phyloP scores from a whole-genome alignment of 1,140 invertebrate genomes.

The Calliphora vicina region DNA sequence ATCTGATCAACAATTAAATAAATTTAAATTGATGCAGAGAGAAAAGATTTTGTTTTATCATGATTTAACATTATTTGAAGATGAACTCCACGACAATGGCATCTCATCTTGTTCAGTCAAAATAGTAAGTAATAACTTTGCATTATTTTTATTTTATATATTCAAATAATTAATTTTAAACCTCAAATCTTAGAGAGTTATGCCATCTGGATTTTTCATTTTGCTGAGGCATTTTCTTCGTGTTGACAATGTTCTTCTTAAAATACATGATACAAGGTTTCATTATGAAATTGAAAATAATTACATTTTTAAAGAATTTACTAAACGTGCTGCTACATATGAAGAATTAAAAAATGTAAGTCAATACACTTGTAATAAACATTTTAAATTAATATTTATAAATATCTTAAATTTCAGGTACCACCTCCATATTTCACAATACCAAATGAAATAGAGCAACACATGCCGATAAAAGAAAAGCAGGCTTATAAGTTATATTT shows the following conservation, averaged over 20 bases:
- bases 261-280: constrained; percentile 91
- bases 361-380: constrained; percentile 5
- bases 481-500: constrained; percentile 65
- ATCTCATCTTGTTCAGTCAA: constrained; percentile 89
- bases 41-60: constrained; percentile 96
- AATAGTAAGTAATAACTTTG: constrained; percentile 79
- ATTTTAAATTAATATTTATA: not conserved
- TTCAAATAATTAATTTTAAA: not conserved
- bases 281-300: constrained; percentile 83
- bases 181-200: constrained; percentile 78
- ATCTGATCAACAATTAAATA: constrained; percentile 84
- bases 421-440: constrained; percentile 65
- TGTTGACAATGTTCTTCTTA: constrained; percentile 90
- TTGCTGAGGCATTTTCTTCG: constrained; percentile 90
- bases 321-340: constrained; percentile 75
- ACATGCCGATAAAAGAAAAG: constrained; percentile 64
- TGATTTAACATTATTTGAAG: constrained; percentile 94
- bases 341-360: constrained; percentile 66
- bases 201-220: constrained; percentile 93
- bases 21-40: constrained; percentile 87
- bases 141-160: not conserved
- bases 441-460: constrained; percentile 67
- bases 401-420: constrained; percentile 51
- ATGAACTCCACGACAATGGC: constrained; percentile 98
- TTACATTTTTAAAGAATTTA: constrained; percentile 81